Percentiles rank a stretch among this genome's conserved stretches.
These are phyloP conservation scores for Drosophila parvula DNA, from an alignment of 1,140 invertebrate species.

Conservation along the genomic window DNA sequence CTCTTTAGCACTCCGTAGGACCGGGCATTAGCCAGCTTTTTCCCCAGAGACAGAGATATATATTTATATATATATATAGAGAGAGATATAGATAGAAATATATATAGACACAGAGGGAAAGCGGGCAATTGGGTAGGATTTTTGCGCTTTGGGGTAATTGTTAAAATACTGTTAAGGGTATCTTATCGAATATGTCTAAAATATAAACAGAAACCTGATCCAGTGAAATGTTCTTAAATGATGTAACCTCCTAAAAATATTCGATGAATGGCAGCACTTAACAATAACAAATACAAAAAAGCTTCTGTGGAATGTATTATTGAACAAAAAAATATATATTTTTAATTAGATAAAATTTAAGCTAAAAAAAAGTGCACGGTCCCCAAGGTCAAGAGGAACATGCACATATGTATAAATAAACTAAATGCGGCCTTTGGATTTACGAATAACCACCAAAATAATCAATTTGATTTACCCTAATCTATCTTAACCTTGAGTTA, in stretches of 20 bases:
- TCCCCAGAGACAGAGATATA: background rate
- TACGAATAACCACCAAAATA: no score
- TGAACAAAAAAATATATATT: background rate
- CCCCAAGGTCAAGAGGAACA: no score
- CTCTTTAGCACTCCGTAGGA: constrained; percentile 73
- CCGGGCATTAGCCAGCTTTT: constrained; percentile 71
- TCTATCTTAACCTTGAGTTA: no score
- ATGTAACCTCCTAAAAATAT: background rate
- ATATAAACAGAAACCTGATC: constrained; percentile 11
- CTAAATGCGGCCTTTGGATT: no score
- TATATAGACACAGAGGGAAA: constrained; percentile 6
- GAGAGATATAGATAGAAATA: constrained; percentile 14
- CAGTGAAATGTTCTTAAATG: constrained; percentile 3
- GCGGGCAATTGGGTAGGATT: background rate
- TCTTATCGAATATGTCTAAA: constrained; percentile 8
- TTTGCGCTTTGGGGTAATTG: background rate
- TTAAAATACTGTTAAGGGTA: constrained; percentile 3
- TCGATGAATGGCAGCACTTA: background rate
- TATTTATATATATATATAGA: constrained; percentile 22
- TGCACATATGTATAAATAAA: no score
- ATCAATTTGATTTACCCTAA: no score
- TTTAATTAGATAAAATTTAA: no score
- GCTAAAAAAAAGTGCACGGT: no score
- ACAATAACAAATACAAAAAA: background rate
- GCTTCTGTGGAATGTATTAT: background rate